A percentile compares a stretch with the other conserved stretches of the same genome.
phyloP scores from a whole-genome alignment of 64 coral and sea anemone species.

The Dendronephthya gigantea region DNA sequence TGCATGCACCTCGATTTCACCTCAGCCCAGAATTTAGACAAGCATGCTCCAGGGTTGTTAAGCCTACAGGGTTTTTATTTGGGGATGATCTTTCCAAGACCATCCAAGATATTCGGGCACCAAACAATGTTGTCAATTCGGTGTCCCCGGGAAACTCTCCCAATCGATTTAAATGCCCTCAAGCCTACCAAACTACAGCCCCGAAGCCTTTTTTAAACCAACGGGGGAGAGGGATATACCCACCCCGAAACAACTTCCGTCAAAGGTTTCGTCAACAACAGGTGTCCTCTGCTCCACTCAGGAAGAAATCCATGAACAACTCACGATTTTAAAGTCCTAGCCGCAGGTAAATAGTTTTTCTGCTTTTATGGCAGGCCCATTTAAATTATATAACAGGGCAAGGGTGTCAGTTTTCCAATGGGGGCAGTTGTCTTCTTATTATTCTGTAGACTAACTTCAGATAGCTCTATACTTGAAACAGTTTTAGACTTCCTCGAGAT shows the following conservation, averaged over 20 bases:
- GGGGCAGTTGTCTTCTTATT: not conserved
- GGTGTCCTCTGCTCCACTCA: not conserved
- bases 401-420: not conserved
- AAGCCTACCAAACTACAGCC: not conserved
- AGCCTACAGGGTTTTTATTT: not conserved
- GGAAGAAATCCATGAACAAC: not conserved
- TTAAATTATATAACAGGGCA: not conserved
- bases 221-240: not conserved
- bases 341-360: not conserved
- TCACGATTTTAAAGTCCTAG: not conserved
- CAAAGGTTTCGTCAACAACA: not conserved
- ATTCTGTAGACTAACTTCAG: not conserved
- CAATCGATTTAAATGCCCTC: too few species aligned
- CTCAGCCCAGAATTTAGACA: not conserved
- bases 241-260: not conserved
- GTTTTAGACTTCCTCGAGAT: not conserved
- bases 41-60: not conserved
- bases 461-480: not conserved
- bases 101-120: not conserved
- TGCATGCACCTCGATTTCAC: not conserved
- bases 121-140: not conserved
- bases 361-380: too few species aligned
- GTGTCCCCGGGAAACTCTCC: too few species aligned
- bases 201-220: not conserved
- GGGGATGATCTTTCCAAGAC: too few species aligned